phyloP scores from a whole-genome alignment of 1,140 invertebrate genomes.

The Apis laboriosa region DNA sequence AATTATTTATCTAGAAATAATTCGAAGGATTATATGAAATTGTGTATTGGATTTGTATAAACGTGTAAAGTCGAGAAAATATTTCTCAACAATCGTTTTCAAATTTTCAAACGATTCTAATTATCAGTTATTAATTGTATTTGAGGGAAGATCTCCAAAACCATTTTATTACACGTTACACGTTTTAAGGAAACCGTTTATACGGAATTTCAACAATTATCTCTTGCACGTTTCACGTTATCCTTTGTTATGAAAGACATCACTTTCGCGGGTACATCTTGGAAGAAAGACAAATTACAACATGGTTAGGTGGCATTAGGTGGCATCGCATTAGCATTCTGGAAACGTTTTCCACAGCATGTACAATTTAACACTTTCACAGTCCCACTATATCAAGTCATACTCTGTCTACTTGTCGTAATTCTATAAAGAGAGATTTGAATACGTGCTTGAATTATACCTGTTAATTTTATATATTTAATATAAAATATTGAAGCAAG shows the following conservation, averaged over 20 bases:
- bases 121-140: not conserved
- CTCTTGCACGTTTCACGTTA: not conserved
- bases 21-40: too few relatives aligned
- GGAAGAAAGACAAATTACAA: constrained; percentile 28
- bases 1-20: too few relatives aligned
- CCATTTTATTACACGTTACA: not conserved
- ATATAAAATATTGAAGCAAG: not conserved
- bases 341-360: constrained; percentile 5
- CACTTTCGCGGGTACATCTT: not conserved
- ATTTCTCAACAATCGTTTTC: too few relatives aligned
- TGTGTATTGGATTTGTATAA: too few relatives aligned
- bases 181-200: not conserved
- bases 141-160: not conserved
- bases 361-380: constrained; percentile 28
- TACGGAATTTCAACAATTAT: not conserved
- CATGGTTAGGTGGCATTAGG: not conserved
- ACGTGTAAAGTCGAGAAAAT: too few relatives aligned
- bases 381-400: constrained; percentile 1
- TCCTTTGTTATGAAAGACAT: constrained; percentile 7
- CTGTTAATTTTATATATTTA: not conserved
- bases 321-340: constrained; percentile 6
- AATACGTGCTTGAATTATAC: constrained; percentile 12
- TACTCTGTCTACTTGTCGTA: constrained; percentile 1
- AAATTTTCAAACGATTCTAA: not conserved
- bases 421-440: constrained; percentile 23